Evolutionary conservation across 2,888 invertebrate genomes (phyloP).

Genomic region (Lordiphosa andalusiaca): DNA sequence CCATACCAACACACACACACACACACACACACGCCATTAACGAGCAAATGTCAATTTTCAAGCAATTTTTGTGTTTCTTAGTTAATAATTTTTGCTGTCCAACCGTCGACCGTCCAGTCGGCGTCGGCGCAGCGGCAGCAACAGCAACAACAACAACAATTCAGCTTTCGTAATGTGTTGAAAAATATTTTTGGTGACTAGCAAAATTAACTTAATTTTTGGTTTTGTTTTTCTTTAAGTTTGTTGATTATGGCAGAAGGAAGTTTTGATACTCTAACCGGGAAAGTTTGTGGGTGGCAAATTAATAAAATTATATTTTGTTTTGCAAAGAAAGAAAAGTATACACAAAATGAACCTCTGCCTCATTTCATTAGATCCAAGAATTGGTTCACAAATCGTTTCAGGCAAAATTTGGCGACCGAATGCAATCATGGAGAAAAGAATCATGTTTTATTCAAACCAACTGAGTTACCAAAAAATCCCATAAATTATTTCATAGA

Average conservation of each 20-base stretch:
- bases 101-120: conserved; percentile 15
- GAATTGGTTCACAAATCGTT: too few relatives aligned
- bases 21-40: conserved; percentile 59
- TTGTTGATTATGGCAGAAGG: conserved; percentile 18
- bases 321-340: too few relatives aligned
- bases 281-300: too few relatives aligned
- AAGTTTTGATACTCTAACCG: conserved; percentile 6
- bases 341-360: too few relatives aligned
- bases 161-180: conserved; percentile 46
- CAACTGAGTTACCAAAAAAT: too few relatives aligned
- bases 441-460: too few relatives aligned
- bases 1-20: conserved; percentile 48
- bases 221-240: conserved; percentile 24
- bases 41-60: conserved; percentile 72
- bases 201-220: conserved; percentile 51
- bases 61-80: conserved; percentile 68
- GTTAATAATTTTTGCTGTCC: conserved; percentile 66
- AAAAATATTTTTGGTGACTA: conserved; percentile 43
- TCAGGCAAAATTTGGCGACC: too few relatives aligned
- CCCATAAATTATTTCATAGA: too few relatives aligned
- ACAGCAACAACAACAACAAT: conserved; percentile 16
- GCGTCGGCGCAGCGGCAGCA: conserved; percentile 18
- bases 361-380: too few relatives aligned
- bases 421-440: too few relatives aligned
- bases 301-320: too few relatives aligned